Conservation (phyloP, 2,113 vertebrate genomes). For the Eublepharis macularius region DNA sequence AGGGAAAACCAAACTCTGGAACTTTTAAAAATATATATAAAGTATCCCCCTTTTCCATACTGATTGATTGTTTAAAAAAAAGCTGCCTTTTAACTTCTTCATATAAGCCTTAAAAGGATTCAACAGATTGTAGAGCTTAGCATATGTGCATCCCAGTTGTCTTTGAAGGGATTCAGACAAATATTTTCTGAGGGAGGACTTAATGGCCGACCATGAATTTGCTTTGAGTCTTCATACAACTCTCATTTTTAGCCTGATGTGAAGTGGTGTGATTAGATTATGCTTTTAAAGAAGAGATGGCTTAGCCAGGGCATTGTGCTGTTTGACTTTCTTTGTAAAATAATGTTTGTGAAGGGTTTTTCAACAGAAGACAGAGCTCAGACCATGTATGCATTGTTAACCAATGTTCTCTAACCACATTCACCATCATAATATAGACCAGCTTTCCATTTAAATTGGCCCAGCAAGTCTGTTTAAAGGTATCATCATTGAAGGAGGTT, state of each 20-base stretch:
- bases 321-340: constrained; percentile 63
- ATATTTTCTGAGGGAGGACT: constrained; percentile 65
- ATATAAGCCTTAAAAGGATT: constrained; percentile 61
- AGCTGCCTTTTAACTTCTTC: constrained; percentile 44
- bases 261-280: constrained; percentile 68
- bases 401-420: constrained; percentile 53
- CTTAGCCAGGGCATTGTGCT: constrained; percentile 63
- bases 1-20: constrained; percentile 36
- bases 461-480: constrained; percentile 33
- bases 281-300: constrained; percentile 48
- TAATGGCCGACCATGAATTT: constrained; percentile 67
- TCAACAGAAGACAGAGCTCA: constrained; percentile 50
- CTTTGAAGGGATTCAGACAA: constrained; percentile 74
- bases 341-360: constrained; percentile 53
- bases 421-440: no score
- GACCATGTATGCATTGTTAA: constrained; percentile 54
- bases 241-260: constrained; percentile 71
- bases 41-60: constrained; percentile 35
- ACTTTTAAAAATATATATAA: constrained; percentile 49
- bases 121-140: constrained; percentile 59
- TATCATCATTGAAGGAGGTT: constrained; percentile 54
- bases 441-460: no score
- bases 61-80: constrained; percentile 45
- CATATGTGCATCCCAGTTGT: constrained; percentile 74
- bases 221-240: constrained; percentile 70